Base-by-base conservation (phyloP, 1,140 invertebrate genomes). In the Agraylea sexmaculata region DNA sequence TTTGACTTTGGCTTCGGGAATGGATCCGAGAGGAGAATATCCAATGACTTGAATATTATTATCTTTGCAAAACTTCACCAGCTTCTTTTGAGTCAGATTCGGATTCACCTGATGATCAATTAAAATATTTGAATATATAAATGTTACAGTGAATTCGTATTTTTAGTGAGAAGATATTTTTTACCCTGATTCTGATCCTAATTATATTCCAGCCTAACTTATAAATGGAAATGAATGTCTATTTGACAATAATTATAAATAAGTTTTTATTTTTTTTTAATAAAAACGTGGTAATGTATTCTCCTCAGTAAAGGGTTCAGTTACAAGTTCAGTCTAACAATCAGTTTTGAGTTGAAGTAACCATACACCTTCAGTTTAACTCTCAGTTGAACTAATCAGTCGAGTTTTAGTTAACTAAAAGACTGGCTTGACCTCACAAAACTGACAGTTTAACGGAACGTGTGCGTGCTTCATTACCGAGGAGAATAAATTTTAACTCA, bases 21-120 rank as follows among this genome's bases (percentile, higher is more conserved):
- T 46, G 2, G 57, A 55, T 0, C 83, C 86, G 30, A 92, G 69
- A 0, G 87, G 85, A 47, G 78, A 78, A 62, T 89, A 93, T 1
- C 77, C 85, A 20, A 76, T 82, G 2, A 92, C 59, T 4, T 60
- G 52, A 37, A 92, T 83, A 20, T 69, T 65, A 16, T 76, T 62
- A n/a, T 65, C 46, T 35, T 74, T 68, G 59, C 83, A 87, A 53
- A 77, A 80, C 7, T 73, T 61, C 19, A 75, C 64, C 13, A 91
- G 59, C 38, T 75, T 69, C 10, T 69, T 70, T 54, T 89, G 84
- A 43, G 77, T 78, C 6, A 87, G 60, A 56, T 83, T 84, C 1
- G 75, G 71, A 59, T 86, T 61, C 0, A 59, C 43, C 59, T 64
- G 52, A 20, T n/a, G n/a, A n/a, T n/a, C n/a, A 38, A 38, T 17